Percentiles rank a stretch among this genome's conserved stretches.
Evolutionary conservation across 2,888 invertebrate species (phyloP).

Genomic region (Chesias legatella): DNA sequence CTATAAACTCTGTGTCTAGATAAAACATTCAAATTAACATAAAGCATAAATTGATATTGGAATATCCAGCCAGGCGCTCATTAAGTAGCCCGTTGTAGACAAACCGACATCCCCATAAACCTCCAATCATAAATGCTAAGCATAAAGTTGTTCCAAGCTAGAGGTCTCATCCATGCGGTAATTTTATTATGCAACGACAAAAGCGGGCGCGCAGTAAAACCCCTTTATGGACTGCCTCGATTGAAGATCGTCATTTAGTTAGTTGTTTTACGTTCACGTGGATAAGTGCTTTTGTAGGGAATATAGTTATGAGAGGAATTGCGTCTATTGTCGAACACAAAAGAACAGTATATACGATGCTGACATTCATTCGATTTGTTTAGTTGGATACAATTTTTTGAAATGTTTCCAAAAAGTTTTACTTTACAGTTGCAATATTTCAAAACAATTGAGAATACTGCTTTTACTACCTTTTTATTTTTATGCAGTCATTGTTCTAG

Average conservation of each 20-base stretch:
- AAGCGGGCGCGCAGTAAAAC: slow-evolving; percentile 25
- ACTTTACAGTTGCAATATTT: no score
- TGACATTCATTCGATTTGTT: slow-evolving; percentile 5
- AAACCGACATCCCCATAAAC: slow-evolving; percentile 13
- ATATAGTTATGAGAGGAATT: slow-evolving; percentile 10
- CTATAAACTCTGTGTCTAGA: no score
- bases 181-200: slow-evolving; percentile 29
- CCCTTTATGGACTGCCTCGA: slow-evolving; percentile 26
- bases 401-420: no score
- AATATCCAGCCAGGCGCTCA: slow-evolving; percentile 1
- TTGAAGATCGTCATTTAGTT: slow-evolving; percentile 28
- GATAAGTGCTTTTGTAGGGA: slow-evolving; percentile 10
- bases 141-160: slow-evolving; percentile 16
- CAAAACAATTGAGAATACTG: no score
- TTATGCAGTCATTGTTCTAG: no score
- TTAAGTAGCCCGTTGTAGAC: slow-evolving; percentile 1
- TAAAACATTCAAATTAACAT: no score
- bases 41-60: neutral
- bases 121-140: slow-evolving; percentile 13
- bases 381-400: slow-evolving; percentile 3
- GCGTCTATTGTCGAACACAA: slow-evolving; percentile 5
- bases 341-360: neutral
- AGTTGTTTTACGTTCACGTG: slow-evolving; percentile 27
- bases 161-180: slow-evolving; percentile 19
- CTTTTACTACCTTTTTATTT: no score